Conservation (phyloP, 2,797 vertebrate genomes). For the Spinibarbus caldwelli region DNA sequence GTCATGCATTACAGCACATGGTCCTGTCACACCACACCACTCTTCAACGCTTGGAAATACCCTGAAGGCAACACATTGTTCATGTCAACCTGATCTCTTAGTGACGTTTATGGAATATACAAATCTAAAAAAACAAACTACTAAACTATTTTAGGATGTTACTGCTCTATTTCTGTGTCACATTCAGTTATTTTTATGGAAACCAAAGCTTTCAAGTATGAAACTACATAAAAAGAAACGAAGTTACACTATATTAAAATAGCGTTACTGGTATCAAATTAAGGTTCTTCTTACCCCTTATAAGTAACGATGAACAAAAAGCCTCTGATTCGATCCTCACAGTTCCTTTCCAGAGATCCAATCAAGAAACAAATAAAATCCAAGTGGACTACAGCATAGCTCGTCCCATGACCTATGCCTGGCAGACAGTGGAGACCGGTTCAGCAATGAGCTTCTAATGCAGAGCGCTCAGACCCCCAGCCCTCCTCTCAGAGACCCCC, state of each 20-base stretch:
- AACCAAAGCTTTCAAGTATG: not conserved
- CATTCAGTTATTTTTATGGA: not conserved
- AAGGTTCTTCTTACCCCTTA: conserved; percentile 25
- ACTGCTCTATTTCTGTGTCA: not conserved
- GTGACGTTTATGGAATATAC: conserved; percentile 36
- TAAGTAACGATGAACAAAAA: conserved; percentile 16
- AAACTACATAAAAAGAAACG: not conserved
- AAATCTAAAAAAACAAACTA: conserved; percentile 33
- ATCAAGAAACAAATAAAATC: conserved; percentile 41
- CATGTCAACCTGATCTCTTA: conserved; percentile 41
- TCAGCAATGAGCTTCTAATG: conserved; percentile 66
- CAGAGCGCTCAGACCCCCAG: conserved; percentile 50
- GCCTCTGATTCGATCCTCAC: not conserved
- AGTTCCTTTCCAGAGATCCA: conserved; percentile 37
- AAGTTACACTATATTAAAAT: not conserved
- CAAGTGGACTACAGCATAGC: conserved; percentile 56
- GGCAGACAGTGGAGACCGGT: conserved; percentile 71
- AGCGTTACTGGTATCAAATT: not conserved
- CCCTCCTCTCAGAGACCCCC: conserved; percentile 64
- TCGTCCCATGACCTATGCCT: conserved; percentile 61
- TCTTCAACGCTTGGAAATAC: conserved; percentile 47
- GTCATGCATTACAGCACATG: conserved; percentile 50
- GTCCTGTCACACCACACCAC: conserved; percentile 48
- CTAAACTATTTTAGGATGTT: conserved; percentile 21
- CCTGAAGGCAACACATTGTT: conserved; percentile 45